Base-by-base conservation (phyloP, 2,888 invertebrate species). In the Pristionchus maxplancki region DNA sequence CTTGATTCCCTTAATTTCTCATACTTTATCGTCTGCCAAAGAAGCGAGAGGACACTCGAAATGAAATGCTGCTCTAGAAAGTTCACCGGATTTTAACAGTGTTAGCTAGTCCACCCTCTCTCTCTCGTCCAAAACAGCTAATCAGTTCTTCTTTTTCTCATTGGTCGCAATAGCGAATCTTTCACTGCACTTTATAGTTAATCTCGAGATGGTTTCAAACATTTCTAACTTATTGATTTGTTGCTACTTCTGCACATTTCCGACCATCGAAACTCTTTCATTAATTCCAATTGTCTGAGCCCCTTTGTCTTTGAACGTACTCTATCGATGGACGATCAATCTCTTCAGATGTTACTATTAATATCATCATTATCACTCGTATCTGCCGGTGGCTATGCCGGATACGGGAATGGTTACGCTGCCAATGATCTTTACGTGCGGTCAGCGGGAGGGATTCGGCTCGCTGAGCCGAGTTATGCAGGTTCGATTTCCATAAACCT, bases 111-210 rank as follows among this genome's bases (percentile, higher is more conserved):
- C 58, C 58, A n/a, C 58, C n/a, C 58, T 58, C 58, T 58, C 58
- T 58, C n/a, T 78, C 44, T n/a, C n/a, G n/a, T n/a, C 78, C 78
- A 78, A 78, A 78, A 78, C 78, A 78, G 78, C 78, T 78, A 78
- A 78, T 78, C 78, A 78, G 78, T 78, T 78, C 20, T 15, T 11
- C 71, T 11, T 48, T 78, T 48, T 78, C 44, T 48, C n/a, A 28
- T 20, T 40, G 37, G 9, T 24, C 37, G n/a, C 40, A 0, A 74
- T 44, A 1, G 53, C 11, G 44, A 44, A 44, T 20, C 44, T 78
- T 17, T 28, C n/a, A 28, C 40, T 34, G 67, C 31, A 67, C 44
- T 78, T 13, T 20, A 28, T n/a, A 3, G n/a, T 48, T 78, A 28
- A 44, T 78, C n/a, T 28, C 44, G 40, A 24, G 9, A n/a, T n/a